Base-by-base conservation (phyloP, 2,797 vertebrate genomes). In the Xenentodon cancila region DNA sequence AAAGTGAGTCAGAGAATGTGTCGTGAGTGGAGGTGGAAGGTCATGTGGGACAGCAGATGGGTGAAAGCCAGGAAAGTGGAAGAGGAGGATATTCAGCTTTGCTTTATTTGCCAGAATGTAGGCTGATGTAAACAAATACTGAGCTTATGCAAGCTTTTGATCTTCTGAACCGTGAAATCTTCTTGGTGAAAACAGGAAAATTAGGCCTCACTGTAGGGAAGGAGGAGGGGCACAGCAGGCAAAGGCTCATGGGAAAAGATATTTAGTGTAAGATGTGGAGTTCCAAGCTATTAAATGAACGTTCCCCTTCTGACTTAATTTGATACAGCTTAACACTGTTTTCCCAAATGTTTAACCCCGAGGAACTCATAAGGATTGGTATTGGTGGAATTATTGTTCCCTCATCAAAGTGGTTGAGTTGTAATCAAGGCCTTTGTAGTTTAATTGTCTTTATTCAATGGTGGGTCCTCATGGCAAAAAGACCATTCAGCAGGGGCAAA, bases 131-230 rank as follows among this genome's bases (percentile, higher is more conserved):
- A 93, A 91, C 90, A 92, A 87, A 90, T 65, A 70, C 79, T 22
- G 77, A 84, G 88, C 88, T 91, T 86, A 89, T 82, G 80, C 79
- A 82, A 88, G 89, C 88, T 87, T 92, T 92, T 93, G 89, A 93
- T 91, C 89, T 91, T 43, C 68, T 91, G 88, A 91, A 89, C 90
- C 71, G 53, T 91, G 86, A 91, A 89, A 91, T 91, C 79, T 86
- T 88, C 88, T 84, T 19, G 27, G 71, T 71, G 68, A 88, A 91
- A 89, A 90, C 80, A 84, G 83, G 80, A 87, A 91, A 92, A 91
- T 90, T 88, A 85, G 89, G 80, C 85, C 79, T 88, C 82, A 55
- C 83, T 82, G 73, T 63, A 30, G 83, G 74, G 79, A 70, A 62
- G 81, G 73, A 65, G 81, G 84, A 73, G 85, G 81, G 76, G 81